phyloP scores from a whole-genome alignment of 2,113 vertebrate species.

The Seriola rivoliana region DNA sequence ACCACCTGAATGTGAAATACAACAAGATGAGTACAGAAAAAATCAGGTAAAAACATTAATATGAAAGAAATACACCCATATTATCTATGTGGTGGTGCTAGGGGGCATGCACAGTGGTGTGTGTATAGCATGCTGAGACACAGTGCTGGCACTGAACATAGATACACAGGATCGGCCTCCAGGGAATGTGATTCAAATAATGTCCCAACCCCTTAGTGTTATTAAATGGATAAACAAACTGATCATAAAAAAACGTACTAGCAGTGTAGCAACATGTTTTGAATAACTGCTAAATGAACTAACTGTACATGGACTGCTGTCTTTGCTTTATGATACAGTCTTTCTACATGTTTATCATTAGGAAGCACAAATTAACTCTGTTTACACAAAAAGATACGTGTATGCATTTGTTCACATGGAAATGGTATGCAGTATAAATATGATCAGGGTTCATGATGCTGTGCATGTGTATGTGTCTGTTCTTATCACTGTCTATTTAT shows the following conservation, averaged over 20 bases:
- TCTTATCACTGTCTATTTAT: background rate
- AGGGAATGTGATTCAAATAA: constrained; percentile 32
- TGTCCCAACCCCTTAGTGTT: constrained; percentile 2
- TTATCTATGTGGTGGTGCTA: background rate
- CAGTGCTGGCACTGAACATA: constrained; percentile 10
- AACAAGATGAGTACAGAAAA: constrained; percentile 80
- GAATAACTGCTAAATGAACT: background rate
- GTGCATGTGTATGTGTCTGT: background rate
- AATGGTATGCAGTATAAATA: background rate
- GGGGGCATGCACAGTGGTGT: constrained; percentile 11
- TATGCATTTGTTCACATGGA: background rate
- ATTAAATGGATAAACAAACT: constrained; percentile 20
- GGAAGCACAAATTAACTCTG: background rate
- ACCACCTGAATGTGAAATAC: constrained; percentile 88
- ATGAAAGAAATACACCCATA: background rate
- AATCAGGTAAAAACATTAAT: constrained; percentile 86
- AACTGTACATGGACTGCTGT: background rate
- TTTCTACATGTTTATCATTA: background rate
- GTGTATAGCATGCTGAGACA: constrained; percentile 53
- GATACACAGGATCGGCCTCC: constrained; percentile 1
- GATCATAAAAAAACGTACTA: background rate
- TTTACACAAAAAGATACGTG: background rate
- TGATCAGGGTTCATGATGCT: background rate
- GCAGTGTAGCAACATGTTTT: constrained; percentile 43
- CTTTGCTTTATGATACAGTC: background rate